phyloP scores from a whole-genome alignment of 2,888 invertebrate species.

The Ophion costatus region DNA sequence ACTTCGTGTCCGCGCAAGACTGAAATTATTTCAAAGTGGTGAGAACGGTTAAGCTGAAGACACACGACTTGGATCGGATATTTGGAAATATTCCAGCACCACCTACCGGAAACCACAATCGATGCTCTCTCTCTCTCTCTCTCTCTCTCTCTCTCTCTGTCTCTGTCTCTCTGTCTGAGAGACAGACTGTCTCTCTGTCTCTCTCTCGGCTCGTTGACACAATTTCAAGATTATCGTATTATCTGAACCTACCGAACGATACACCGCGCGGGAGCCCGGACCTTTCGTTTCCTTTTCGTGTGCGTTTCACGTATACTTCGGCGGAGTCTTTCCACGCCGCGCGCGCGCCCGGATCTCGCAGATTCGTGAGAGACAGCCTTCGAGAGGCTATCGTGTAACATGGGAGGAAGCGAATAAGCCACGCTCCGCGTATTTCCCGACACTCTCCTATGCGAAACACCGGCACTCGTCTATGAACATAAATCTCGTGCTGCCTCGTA shows the following conservation, averaged over 20 bases:
- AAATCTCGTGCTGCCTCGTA: not conserved
- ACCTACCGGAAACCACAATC: conserved; percentile 50
- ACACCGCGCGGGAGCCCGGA: not conserved
- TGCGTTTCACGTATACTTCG: not conserved
- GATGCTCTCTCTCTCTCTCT: no score
- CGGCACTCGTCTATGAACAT: conserved; percentile 16
- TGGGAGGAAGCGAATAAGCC: conserved; percentile 40
- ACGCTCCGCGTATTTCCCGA: conserved; percentile 49
- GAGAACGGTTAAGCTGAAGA: no score
- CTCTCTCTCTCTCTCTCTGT: no score
- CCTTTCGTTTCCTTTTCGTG: conserved; percentile 43
- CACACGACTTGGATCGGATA: conserved; percentile 50
- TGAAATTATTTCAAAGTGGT: not conserved
- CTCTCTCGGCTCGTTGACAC: conserved; percentile 40
- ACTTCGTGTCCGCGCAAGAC: not conserved
- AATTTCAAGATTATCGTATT: conserved; percentile 55
- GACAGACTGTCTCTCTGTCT: no score
- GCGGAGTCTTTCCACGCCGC: not conserved
- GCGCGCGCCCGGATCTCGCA: not conserved
- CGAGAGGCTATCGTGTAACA: not conserved
- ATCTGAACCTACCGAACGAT: conserved; percentile 1
- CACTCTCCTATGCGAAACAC: conserved; percentile 55
- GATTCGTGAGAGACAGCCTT: not conserved
- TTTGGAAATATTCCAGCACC: conserved; percentile 45
- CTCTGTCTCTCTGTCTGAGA: no score